Evolutionary conservation across 2,888 invertebrate species (phyloP), one percentile per base, ranked within the genome.

Genomic region (Cryptus armator): DNA sequence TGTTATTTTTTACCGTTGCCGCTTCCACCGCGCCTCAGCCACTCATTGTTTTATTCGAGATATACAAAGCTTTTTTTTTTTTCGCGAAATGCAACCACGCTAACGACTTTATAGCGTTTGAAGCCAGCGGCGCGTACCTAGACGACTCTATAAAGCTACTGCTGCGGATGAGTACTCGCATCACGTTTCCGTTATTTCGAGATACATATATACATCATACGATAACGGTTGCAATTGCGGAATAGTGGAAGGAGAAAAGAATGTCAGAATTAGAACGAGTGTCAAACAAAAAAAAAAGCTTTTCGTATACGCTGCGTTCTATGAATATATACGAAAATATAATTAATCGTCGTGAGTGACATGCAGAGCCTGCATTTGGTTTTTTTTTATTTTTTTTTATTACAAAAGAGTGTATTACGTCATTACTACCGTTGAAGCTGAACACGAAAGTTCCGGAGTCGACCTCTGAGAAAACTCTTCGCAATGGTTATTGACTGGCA

Each of bases 21-120:
- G 66, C 32, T 24, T 56, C 64, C 12, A 59, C 71, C 75, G 43
- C 37, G 67, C 72, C 71, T 78, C 29, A 74, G 68, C 68, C 75
- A 68, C 86, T 81, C 82, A 82, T 83, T 84, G 81, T 85, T 86
- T 85, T 81, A 79, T 84, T 83, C 51, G 79, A 62, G 72, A 43
- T 84, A 82, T 71, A 84, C 83, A 87, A 85, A 86, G 86, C 81
- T 76, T 24, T 37, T 37, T 37, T 37, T 24, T 24, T 24, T 37
- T 79, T 37, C 75, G 77, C 67, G 62, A 66, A 81, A 78, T 76
- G 75, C 44, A 66, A 66, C 70, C 81, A 74, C 62, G 80, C 67
- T 80, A 83, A 85, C 83, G 79, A 85, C 83, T 85, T 80, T 72
- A 80, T 80, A 80, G 83, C 85, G 76, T 83, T 83, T 62, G 59